Base-by-base conservation (phyloP, 2,888 invertebrate species). In the Endomychus coccineus region DNA sequence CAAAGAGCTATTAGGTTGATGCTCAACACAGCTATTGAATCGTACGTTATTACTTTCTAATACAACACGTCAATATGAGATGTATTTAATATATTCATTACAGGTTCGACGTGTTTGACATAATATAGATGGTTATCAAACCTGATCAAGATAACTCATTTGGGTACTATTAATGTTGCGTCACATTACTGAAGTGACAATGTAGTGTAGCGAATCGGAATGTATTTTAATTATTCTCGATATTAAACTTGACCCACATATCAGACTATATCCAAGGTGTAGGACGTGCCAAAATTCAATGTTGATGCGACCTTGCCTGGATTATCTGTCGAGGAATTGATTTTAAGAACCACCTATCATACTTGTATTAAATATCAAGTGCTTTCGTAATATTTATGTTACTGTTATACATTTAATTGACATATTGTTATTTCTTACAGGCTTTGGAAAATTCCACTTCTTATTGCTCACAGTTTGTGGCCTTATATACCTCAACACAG, bases 401-500 rank as follows among this genome's bases (percentile, higher is more conserved):
- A 5, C 5, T 11, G 11, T 7, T 5, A 7, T 5, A 25, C 25
- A 25, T 25, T 9, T 7, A 5, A 10, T 10, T 7, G 5, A 7
- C 11, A 9, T 9, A 25, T 7, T 5, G 10, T 25, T 21, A 41
- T 39, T 41, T 40, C 25, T 63, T 66, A 4, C 69, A 80, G 88
- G 86, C 47, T 86, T 85, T 67, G 89, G 89, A 39, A 78, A 77
- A 59, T 89, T 88, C 67, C 88, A 89, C 62, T 78, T 79, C 58
- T 73, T 78, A 50, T 68, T 89, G 49, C 66, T 87, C 61, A 71
- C 81, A 38, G 66, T 88, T 63, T 80, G 82, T 53, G 87, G 87
- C 13, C 69, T 86, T 56, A 86, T 88, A 45, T 87, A 86, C 61
- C 70, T 85, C 48, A 85, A 86, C 68, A 85, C 86, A 27, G 86